Percentiles rank a stretch among this genome's conserved stretches.
phyloP scores from a whole-genome alignment of 2,113 vertebrate genomes.

The Hippocampus abdominalis region DNA sequence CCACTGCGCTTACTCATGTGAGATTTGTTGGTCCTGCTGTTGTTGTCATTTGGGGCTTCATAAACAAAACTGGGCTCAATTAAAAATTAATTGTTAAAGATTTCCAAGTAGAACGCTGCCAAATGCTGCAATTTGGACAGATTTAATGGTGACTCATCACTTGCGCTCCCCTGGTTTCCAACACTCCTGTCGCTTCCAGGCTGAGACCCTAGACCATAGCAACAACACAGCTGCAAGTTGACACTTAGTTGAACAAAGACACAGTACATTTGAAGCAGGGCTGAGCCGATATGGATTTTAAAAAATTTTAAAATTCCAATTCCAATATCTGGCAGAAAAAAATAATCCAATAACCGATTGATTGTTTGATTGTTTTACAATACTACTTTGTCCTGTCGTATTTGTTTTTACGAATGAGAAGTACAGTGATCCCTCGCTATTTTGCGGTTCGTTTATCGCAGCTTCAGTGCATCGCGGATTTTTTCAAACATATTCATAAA shows the following conservation, averaged over 20 bases:
- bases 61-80: slow-evolving; percentile 4
- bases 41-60: slow-evolving; percentile 3
- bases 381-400: too few relatives aligned
- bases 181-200: slow-evolving; percentile 33
- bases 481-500: too few relatives aligned
- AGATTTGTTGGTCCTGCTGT: slow-evolving; percentile 14
- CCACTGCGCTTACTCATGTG: neutral
- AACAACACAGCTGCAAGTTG: slow-evolving; percentile 49
- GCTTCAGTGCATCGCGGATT: too few relatives aligned
- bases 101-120: neutral
- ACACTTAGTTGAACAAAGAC: slow-evolving; percentile 21
- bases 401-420: too few relatives aligned
- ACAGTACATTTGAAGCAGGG: neutral
- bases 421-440: too few relatives aligned
- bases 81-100: slow-evolving; percentile 9
- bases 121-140: slow-evolving; percentile 34
- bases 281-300: too few relatives aligned
- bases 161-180: slow-evolving; percentile 20
- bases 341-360: too few relatives aligned
- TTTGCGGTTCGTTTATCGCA: too few relatives aligned
- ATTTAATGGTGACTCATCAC: slow-evolving; percentile 38
- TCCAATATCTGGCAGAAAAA: too few relatives aligned
- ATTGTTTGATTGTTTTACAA: too few relatives aligned
- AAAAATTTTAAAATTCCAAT: too few relatives aligned
- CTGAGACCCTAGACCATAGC: slow-evolving; percentile 32